Evolutionary conservation across 2,797 vertebrate genomes (phyloP).

Genomic region (Trachops cirrhosus): DNA sequence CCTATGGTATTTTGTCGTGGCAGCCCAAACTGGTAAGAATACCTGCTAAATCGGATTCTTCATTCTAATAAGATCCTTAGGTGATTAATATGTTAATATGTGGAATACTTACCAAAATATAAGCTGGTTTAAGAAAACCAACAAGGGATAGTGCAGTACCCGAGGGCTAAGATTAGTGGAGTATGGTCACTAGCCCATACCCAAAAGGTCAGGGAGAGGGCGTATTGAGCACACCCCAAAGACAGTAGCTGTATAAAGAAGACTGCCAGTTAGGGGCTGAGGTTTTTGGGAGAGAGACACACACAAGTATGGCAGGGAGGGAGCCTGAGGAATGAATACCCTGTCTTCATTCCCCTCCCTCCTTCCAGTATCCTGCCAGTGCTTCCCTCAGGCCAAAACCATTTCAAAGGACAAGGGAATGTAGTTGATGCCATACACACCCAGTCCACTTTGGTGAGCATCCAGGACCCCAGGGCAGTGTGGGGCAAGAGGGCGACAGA

Average conservation of each 20-base stretch:
- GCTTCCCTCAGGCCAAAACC: background rate
- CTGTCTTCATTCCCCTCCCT: background rate
- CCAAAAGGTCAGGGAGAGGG: background rate
- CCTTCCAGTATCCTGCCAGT: background rate
- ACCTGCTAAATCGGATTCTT: background rate
- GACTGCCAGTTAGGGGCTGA: background rate
- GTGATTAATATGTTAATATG: background rate
- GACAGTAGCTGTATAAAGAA: background rate
- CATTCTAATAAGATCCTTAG: background rate
- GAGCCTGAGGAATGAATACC: background rate
- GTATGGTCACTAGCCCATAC: background rate
- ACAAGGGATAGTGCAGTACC: background rate
- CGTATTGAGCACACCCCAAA: background rate
- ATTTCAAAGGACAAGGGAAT: background rate
- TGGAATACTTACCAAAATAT: background rate
- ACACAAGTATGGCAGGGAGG: background rate
- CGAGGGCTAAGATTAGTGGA: background rate
- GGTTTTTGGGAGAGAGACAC: background rate
- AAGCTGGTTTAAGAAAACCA: background rate
- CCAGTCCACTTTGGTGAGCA: background rate
- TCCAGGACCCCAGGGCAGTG: background rate
- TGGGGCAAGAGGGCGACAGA: background rate
- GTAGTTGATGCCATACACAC: background rate
- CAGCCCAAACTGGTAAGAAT: background rate
- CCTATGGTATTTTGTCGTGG: background rate